Conservation (phyloP, 2,888 invertebrate species). For the Spodoptera littoralis region DNA sequence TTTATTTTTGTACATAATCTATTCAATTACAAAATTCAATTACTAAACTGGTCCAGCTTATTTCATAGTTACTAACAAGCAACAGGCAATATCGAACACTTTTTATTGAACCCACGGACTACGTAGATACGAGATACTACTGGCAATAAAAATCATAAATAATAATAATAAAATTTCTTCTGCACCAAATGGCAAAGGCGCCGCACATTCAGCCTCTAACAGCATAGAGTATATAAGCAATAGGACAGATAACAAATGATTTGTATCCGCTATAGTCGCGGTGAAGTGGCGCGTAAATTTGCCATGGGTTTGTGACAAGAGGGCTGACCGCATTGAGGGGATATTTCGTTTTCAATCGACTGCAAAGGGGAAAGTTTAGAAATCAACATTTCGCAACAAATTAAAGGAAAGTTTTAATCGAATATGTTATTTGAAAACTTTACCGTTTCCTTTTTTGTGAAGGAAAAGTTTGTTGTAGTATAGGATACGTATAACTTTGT, state of each 20-base stretch:
- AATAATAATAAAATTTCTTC: slow-evolving; percentile 16
- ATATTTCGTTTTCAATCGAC: slow-evolving; percentile 44
- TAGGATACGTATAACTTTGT: no score
- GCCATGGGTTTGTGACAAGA: slow-evolving; percentile 60
- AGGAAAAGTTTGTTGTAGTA: no score
- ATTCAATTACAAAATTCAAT: no score
- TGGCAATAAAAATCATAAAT: slow-evolving; percentile 23
- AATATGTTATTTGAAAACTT: no score
- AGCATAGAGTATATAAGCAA: slow-evolving; percentile 55
- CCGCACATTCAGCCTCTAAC: slow-evolving; percentile 50
- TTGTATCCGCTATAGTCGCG: slow-evolving; percentile 60
- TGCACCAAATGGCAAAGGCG: slow-evolving; percentile 46
- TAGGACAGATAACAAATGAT: slow-evolving; percentile 69
- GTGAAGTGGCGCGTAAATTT: slow-evolving; percentile 61
- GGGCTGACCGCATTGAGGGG: slow-evolving; percentile 63
- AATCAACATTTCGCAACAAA: slow-evolving; percentile 12
- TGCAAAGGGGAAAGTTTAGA: slow-evolving; percentile 39
- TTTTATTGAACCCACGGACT: no score
- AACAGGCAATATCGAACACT: no score
- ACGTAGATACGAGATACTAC: not conserved
- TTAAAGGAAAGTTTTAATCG: slow-evolving; percentile 1
- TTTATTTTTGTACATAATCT: no score
- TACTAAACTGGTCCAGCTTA: no score
- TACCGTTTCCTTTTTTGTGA: no score
- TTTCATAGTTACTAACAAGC: no score